Evolutionary conservation across 2,888 invertebrate species (phyloP), one percentile per base, ranked within the genome.

Genomic region (Papilio elwesi): DNA sequence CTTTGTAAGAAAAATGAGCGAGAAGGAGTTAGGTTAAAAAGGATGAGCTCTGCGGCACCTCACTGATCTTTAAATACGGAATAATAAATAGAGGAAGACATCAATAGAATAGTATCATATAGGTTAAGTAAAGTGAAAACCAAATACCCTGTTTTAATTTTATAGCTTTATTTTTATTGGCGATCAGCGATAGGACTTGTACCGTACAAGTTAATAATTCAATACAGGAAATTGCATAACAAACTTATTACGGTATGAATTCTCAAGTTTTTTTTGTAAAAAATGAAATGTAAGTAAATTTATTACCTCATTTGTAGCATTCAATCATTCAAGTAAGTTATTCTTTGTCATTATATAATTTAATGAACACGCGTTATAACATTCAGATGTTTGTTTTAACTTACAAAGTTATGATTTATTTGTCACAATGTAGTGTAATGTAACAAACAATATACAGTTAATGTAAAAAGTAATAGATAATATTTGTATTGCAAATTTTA

Each of bases 271-370:
- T 68, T 48, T 59, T 49, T 15, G 9, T 6, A 16, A 55, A 36
- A 59, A 15, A 12, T 59, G 43, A 59, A 59, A 26, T 52, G 51
- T 43, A 43, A 9, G 43, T 62, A 51, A n/a, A 43, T 48, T 65
- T 57, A 59, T 65, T 57, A 57, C 71, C 15, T 53, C 6, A 49
- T 59, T 11, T 51, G 38, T 10, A 65, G 36, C 36, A 15, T 36
- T 15, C 51, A 13, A 51, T 57, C 55, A 43, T 66, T 71, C 43
- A 16, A 66, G 26, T 57, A 48, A 57, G 36, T 57, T 70, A 65
- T 65, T 71, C 57, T 36, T 52, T 66, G 53, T 55, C 53, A 10
- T 68, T 68, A 48, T 68, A 13, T 48, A 57, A 68, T 15, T 48
- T 48, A 26, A 36, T 10, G 16, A 68, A 16, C n/a, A 7, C 2